These are phyloP conservation scores for Coenobita brevimanus DNA, from an alignment of 1,140 invertebrate genomes.

Conservation along the genomic window DNA sequence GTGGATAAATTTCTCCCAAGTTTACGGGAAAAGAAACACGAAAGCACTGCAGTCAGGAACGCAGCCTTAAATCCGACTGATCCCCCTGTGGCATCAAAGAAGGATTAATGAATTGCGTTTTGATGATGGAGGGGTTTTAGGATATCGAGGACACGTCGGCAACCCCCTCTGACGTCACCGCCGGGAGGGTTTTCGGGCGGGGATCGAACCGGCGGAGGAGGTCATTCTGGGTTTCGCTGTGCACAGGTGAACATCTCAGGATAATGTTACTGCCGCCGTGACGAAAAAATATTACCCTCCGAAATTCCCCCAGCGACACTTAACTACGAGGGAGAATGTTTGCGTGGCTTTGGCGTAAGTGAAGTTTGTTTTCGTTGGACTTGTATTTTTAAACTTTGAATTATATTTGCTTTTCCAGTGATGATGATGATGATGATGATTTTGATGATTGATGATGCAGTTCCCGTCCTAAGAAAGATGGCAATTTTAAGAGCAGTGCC, in stretches of 20 bases:
- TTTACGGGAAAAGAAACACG: no score
- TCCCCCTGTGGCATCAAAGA: no score
- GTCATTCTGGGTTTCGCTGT: constrained; percentile 46
- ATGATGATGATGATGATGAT: background rate
- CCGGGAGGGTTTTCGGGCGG: background rate
- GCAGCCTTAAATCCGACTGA: no score
- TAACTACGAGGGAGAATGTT: constrained; percentile 29
- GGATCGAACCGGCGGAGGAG: background rate
- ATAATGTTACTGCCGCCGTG: constrained; percentile 34
- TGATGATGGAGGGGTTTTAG: constrained; percentile 3
- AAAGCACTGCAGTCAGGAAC: no score
- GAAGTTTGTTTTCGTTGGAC: background rate
- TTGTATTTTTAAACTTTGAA: no score
- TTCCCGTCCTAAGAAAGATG: no score
- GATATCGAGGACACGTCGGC: background rate
- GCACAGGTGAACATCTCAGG: constrained; percentile 65
- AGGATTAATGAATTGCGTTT: no score
- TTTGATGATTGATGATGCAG: no score
- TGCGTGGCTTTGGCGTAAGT: constrained; percentile 60
- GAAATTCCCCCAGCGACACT: no score
- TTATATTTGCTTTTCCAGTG: background rate
- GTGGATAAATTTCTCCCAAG: no score
- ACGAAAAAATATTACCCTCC: background rate
- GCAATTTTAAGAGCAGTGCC: no score
- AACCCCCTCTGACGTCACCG: constrained; percentile 15